These are phyloP conservation scores for Chaetophractus vellerosus DNA, from an alignment of 2,797 vertebrate genomes.

Conservation along the genomic window DNA sequence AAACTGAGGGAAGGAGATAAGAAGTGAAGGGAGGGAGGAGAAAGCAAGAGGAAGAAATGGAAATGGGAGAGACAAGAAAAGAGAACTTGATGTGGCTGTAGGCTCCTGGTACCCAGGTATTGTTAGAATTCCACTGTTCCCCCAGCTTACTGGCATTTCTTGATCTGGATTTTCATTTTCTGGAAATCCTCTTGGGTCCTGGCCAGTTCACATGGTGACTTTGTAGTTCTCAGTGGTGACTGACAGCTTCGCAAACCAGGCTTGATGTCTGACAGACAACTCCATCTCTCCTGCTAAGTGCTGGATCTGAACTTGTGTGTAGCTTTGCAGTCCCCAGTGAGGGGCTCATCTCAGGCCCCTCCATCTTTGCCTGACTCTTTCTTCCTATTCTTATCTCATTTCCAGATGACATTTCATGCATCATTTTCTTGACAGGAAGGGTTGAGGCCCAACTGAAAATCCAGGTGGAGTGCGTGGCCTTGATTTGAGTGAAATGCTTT, in stretches of 20 bases:
- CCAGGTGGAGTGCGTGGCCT: not conserved
- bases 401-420: not conserved
- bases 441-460: not conserved
- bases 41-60: too few species aligned
- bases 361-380: not conserved
- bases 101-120: not conserved
- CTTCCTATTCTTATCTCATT: not conserved
- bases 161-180: constrained; percentile 84
- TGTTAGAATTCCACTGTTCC: constrained; percentile 74
- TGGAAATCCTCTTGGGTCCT: constrained; percentile 83
- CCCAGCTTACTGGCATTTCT: constrained; percentile 77
- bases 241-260: constrained; percentile 82
- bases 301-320: constrained; percentile 68
- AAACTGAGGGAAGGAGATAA: not conserved
- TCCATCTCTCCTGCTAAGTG: constrained; percentile 68
- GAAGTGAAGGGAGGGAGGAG: not conserved
- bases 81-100: not conserved
- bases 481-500: constrained; percentile 37
- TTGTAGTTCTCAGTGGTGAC: constrained; percentile 83
- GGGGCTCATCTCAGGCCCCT: not conserved
- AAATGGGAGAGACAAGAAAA: not conserved
- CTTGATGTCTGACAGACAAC: constrained; percentile 85
- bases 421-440: constrained; percentile 46
- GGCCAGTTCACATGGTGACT: constrained; percentile 80
- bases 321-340: not conserved